Conservation (phyloP, 2,888 invertebrate genomes). For the Plebejus anna region DNA sequence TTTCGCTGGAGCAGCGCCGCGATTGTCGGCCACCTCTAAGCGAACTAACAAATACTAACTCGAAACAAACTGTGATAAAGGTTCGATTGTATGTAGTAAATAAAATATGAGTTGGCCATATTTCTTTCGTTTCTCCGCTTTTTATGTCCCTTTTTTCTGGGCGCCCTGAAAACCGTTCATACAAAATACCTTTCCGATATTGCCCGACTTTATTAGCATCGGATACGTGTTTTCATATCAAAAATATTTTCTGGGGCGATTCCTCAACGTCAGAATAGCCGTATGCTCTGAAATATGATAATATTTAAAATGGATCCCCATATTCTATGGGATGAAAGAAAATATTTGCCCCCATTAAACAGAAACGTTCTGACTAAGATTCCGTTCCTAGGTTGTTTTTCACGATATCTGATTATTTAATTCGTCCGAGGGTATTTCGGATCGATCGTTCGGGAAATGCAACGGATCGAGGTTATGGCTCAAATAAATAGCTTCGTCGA, state of each 20-base stretch:
- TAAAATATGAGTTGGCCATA: slow-evolving; percentile 78
- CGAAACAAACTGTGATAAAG: slow-evolving; percentile 75
- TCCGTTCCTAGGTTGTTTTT: slow-evolving; percentile 31
- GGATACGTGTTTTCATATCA: slow-evolving; percentile 75
- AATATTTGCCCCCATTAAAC: slow-evolving; percentile 22
- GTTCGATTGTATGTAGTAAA: slow-evolving; percentile 79
- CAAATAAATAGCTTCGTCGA: slow-evolving; percentile 76
- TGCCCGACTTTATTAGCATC: slow-evolving; percentile 75
- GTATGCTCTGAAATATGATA: slow-evolving; percentile 26
- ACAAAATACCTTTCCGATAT: slow-evolving; percentile 77
- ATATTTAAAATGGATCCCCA: slow-evolving; percentile 24
- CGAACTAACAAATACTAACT: slow-evolving; percentile 66
- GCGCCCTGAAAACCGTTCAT: slow-evolving; percentile 71
- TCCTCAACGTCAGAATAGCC: slow-evolving; percentile 57
- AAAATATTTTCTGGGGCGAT: slow-evolving; percentile 66
- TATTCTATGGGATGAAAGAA: slow-evolving; percentile 24
- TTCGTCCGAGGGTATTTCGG: not conserved
- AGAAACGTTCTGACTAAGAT: not conserved
- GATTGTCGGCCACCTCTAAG: slow-evolving; percentile 49
- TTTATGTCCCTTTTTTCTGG: slow-evolving; percentile 74
- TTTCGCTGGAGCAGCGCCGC: slow-evolving; percentile 39
- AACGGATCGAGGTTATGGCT: slow-evolving; percentile 60
- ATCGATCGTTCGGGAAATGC: slow-evolving; percentile 32
- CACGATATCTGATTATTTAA: slow-evolving; percentile 2
- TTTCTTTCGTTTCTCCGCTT: slow-evolving; percentile 74